Evolutionary conservation across 1,140 invertebrate species (phyloP).

Genomic region (Brachionus koreanus): DNA sequence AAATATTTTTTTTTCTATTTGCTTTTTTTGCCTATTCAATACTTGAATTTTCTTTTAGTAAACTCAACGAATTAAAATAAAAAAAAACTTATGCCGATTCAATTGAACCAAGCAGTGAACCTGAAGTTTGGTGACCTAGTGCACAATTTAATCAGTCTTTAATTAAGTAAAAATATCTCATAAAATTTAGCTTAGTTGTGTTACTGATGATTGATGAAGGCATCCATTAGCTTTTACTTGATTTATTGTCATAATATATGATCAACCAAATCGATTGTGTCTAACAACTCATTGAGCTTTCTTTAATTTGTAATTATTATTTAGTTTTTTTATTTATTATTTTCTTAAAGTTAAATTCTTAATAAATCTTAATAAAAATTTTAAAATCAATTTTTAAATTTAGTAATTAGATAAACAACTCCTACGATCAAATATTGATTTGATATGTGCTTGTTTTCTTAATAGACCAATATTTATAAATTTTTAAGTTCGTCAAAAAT

Average conservation of each 20-base stretch:
- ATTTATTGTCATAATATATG: neutral
- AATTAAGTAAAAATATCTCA: neutral
- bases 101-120: neutral
- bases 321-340: neutral
- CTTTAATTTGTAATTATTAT: neutral
- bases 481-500: neutral
- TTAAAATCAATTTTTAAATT: neutral
- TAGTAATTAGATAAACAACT: slow-evolving; percentile 3
- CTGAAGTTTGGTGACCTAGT: neutral
- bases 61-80: neutral
- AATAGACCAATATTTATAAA: neutral
- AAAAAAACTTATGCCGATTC: neutral
- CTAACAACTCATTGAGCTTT: neutral
- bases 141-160: neutral
- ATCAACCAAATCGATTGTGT: neutral
- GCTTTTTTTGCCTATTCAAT: neutral
- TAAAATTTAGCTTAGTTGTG: neutral
- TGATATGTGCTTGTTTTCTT: neutral
- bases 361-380: neutral
- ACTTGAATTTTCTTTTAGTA: neutral
- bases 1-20: neutral
- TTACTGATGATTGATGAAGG: neutral
- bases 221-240: neutral
- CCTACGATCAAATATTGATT: neutral
- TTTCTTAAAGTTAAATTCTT: neutral